These are phyloP conservation scores for Spisula solida DNA, from an alignment of 2,888 invertebrate species.

Conservation along the genomic window DNA sequence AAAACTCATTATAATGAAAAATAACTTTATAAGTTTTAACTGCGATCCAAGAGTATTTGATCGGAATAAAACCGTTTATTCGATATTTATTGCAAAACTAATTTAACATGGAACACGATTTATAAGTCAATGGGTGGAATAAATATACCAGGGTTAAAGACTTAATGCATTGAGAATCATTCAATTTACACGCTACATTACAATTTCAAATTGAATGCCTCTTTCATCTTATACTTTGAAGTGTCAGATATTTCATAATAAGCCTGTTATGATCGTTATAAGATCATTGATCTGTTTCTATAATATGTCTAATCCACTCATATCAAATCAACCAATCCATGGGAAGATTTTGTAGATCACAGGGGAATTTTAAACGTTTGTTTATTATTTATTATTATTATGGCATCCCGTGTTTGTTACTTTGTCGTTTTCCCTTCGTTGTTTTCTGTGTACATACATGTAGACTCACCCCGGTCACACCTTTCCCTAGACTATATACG, in stretches of 20 bases:
- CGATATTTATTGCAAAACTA: constrained; percentile 11
- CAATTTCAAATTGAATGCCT: constrained; percentile 13
- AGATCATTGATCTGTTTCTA: not conserved
- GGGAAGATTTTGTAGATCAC: not conserved
- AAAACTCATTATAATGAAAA: not conserved
- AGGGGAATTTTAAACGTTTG: not conserved
- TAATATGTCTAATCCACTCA: not conserved
- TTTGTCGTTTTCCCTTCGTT: too few species aligned
- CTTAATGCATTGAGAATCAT: not conserved
- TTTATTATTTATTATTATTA: not conserved
- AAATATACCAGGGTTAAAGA: not conserved
- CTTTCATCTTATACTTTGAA: constrained; percentile 16
- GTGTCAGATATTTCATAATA: constrained; percentile 24
- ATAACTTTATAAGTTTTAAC: not conserved
- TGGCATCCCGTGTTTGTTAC: too few species aligned
- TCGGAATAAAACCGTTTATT: constrained; percentile 26
- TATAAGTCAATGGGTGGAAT: constrained; percentile 8
- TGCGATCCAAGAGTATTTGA: constrained; percentile 7
- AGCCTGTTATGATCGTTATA: not conserved
- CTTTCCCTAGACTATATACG: too few species aligned
- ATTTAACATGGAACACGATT: not conserved
- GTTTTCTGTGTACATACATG: too few species aligned
- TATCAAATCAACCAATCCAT: not conserved
- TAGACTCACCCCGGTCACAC: too few species aligned
- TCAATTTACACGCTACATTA: constrained; percentile 13